phyloP scores from a whole-genome alignment of 2,113 vertebrate species.

The Chlorodrepanis virens region DNA sequence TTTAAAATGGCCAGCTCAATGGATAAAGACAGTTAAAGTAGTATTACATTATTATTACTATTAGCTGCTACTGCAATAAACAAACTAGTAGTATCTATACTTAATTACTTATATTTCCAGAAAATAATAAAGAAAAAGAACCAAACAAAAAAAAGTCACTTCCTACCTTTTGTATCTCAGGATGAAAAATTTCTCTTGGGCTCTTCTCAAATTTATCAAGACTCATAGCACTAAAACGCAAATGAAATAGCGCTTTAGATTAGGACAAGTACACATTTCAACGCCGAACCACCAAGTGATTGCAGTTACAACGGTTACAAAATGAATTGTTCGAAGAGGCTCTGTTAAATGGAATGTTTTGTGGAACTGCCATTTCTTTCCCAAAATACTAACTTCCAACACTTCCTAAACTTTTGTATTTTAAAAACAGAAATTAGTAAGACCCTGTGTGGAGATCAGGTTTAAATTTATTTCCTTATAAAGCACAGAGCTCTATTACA shows the following conservation, averaged over 20 bases:
- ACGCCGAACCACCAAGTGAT: background rate
- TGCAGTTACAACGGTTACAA: background rate
- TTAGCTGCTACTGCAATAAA: background rate
- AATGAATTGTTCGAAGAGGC: background rate
- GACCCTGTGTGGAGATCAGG: background rate
- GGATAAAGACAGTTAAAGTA: background rate
- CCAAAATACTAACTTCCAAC: background rate
- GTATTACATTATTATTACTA: background rate
- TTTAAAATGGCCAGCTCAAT: background rate
- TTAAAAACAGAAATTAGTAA: background rate
- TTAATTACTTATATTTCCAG: background rate
- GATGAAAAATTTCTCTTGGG: conserved; percentile 94
- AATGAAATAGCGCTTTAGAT: background rate
- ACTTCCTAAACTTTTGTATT: background rate
- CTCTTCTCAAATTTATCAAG: conserved; percentile 97
- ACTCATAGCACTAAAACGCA: conserved; percentile 91
- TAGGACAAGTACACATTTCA: background rate
- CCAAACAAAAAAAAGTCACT: background rate
- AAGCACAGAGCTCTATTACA: background rate
- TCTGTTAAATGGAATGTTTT: background rate
- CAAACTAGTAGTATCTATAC: background rate
- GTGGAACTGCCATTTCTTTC: background rate
- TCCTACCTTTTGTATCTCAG: conserved; percentile 96
- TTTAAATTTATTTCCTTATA: background rate
- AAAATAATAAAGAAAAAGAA: background rate